These are phyloP conservation scores for Tiaroga cobitis DNA, from an alignment of 2,797 vertebrate genomes.

Conservation along the genomic window DNA sequence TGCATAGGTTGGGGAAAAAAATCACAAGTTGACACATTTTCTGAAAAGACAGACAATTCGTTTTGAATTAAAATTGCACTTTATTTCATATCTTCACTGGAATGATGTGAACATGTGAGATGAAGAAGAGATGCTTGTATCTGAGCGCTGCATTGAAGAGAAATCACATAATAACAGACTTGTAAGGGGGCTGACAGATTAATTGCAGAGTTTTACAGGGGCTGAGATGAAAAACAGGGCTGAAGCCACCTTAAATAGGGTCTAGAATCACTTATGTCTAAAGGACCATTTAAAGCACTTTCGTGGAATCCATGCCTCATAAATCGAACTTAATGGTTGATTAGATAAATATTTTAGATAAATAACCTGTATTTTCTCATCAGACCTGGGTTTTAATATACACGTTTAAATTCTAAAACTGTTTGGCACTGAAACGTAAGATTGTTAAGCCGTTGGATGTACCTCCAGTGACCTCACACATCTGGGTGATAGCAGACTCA, in stretches of 20 bases:
- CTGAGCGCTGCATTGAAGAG: neutral
- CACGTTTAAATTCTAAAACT: neutral
- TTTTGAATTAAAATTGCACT: neutral
- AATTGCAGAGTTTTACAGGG: neutral
- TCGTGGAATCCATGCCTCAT: neutral
- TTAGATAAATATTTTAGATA: neutral
- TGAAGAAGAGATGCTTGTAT: neutral
- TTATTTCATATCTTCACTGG: neutral
- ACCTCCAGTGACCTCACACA: slow-evolving; percentile 99
- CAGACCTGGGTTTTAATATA: neutral
- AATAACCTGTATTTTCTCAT: neutral
- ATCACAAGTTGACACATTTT: neutral
- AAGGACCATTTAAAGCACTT: neutral
- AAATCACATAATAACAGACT: neutral
- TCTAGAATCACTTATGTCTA: neutral
- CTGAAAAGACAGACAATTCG: neutral
- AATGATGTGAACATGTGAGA: neutral
- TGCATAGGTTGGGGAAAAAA: neutral
- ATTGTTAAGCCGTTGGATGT: slow-evolving; percentile 29
- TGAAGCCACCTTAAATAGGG: neutral
- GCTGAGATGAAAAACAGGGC: neutral
- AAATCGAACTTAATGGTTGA: neutral
- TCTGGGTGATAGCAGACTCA: slow-evolving; percentile 96
- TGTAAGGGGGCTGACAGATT: slow-evolving; percentile 23
- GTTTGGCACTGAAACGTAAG: neutral